Evolutionary conservation across 2,797 vertebrate genomes (phyloP), one percentile per base, ranked within the genome.

Genomic region (Microtus obscurus): DNA sequence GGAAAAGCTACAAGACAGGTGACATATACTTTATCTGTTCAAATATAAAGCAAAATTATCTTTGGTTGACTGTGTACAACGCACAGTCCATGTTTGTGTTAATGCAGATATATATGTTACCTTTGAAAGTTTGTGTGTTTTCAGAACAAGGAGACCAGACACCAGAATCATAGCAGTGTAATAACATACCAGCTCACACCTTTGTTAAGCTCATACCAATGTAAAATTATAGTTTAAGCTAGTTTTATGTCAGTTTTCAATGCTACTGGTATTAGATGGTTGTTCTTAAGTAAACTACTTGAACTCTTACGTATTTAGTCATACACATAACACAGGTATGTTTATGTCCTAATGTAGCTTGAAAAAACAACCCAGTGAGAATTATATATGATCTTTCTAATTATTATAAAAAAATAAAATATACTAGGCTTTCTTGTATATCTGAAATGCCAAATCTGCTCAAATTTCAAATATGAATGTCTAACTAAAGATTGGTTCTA

Each of bases 381-480:
- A 69, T 81, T 76, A 48, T 23, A 48, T 51, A 4, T 89, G 40
- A 19, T 77, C 45, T 87, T 91, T 51, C 48, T 95, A 91, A 77
- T 77, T 82, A 59, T n/a, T 59, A 37, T n/a, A 17, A 17, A n/a
- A 29, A 56, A 56, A 56, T 2, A 6, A 82, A 29, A 53, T 83
- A 87, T n/a, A 48, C 6, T 90, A 88, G 51, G 21, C 11, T 65
- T 89, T 94, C 48, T 40, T 91, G 31, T 87, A 5, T 31, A 71
- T 71, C 71, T 94, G 77, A n/a, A 92, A 87, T 76, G 79, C 74
- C 65, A 59, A 74, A 19, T 69, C 9, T 76, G 83, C 13, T 7
- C 19, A 61, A 74, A 61, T 88, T 93, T 76, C 29, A 94, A 27
- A 11, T 95, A 67, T 89, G 25, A 82, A 61, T 67, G 51, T 77